These are phyloP conservation scores for Megaceryle alcyon DNA, from an alignment of 2,797 vertebrate genomes.

Conservation along the genomic window DNA sequence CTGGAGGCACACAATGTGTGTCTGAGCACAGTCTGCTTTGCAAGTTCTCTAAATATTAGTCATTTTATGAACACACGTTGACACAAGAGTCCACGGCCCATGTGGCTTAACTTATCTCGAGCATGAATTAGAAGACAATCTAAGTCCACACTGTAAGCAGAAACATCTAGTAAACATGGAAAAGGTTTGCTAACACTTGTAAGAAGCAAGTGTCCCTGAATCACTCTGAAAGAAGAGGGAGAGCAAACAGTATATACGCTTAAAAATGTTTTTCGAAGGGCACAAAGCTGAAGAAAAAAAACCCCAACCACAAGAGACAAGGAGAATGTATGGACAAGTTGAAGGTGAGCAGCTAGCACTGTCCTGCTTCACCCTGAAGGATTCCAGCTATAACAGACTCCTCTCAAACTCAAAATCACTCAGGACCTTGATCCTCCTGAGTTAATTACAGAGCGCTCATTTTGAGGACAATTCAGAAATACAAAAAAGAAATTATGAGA, in stretches of 20 bases:
- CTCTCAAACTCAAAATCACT: neutral
- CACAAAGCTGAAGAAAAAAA: neutral
- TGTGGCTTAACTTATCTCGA: neutral
- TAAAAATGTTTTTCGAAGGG: neutral
- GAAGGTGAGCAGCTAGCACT: neutral
- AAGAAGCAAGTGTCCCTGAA: neutral
- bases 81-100: neutral
- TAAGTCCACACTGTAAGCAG: neutral
- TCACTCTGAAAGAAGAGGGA: neutral
- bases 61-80: neutral
- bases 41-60: neutral
- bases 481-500: neutral
- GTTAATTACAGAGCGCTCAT: neutral
- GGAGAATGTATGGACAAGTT: neutral
- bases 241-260: neutral
- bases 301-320: neutral
- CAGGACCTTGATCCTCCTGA: neutral
- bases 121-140: neutral
- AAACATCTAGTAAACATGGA: neutral
- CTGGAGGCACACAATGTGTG: neutral
- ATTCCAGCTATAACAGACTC: neutral
- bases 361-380: neutral
- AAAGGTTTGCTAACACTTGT: neutral
- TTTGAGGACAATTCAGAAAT: neutral
- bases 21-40: rapidly evolving